Evolutionary conservation across 1,140 invertebrate species (phyloP).

Genomic region (Melipona quadrifasciata): DNA sequence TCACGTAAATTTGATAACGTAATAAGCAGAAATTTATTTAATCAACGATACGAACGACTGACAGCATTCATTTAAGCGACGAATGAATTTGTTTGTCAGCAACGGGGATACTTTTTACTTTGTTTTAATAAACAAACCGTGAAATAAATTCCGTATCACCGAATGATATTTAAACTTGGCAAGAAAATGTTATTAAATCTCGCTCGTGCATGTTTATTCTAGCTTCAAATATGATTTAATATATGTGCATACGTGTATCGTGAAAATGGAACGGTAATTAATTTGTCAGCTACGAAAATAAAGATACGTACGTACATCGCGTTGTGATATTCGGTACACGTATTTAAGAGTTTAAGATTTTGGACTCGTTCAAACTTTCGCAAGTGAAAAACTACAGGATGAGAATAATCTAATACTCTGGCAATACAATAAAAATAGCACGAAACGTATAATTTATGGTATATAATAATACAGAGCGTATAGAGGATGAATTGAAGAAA

Average conservation of each 20-base stretch:
- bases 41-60: slow-evolving; percentile 6
- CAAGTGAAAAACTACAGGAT: too few species aligned
- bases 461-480: too few species aligned
- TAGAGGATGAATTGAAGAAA: neutral
- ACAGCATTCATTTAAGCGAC: slow-evolving; percentile 21
- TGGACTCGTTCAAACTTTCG: too few species aligned
- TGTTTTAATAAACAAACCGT: neutral
- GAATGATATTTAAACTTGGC: neutral
- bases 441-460: too few species aligned
- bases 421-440: too few species aligned
- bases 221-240: neutral
- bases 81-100: slow-evolving; percentile 24
- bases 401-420: too few species aligned
- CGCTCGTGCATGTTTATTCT: neutral
- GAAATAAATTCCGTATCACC: neutral
- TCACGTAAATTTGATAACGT: slow-evolving; percentile 22
- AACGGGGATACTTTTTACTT: neutral
- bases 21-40: slow-evolving; percentile 26
- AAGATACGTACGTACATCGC: too few species aligned
- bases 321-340: too few species aligned
- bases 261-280: neutral
- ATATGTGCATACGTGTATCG: neutral
- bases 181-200: neutral
- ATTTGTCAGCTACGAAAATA: neutral
- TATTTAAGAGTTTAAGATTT: too few species aligned